phyloP scores from a whole-genome alignment of 1,140 invertebrate species.

The Drosophila quadrilineata region DNA sequence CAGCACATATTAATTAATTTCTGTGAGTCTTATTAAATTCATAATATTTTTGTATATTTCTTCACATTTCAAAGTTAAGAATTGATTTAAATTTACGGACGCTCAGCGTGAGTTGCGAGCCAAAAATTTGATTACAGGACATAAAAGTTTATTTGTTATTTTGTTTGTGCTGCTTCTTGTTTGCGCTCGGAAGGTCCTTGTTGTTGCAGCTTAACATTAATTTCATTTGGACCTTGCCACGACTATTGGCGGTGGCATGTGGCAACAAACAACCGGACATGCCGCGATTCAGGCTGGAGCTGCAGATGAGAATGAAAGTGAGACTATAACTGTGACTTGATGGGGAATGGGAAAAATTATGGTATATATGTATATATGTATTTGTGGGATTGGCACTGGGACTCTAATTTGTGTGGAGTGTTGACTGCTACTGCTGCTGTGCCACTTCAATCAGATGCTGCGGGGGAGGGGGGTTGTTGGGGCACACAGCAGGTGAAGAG shows the following conservation, averaged over 20 bases:
- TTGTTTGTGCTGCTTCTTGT: constrained; percentile 37
- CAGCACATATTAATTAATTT: not conserved
- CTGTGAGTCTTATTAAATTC: not conserved
- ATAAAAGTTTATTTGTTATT: constrained; percentile 77
- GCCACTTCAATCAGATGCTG: constrained; percentile 45
- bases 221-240: constrained; percentile 68
- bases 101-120: constrained; percentile 47
- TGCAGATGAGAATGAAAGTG: no score
- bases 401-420: no score
- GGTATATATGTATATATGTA: no score
- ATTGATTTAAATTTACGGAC: constrained; percentile 77
- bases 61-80: constrained; percentile 4
- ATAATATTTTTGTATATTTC: not conserved
- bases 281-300: not conserved
- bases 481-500: no score
- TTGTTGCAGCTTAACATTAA: constrained; percentile 61
- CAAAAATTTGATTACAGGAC: constrained; percentile 71
- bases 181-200: no score
- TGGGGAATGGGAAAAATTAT: no score
- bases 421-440: no score
- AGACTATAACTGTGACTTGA: no score
- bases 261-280: no score
- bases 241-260: not conserved
- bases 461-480: no score
- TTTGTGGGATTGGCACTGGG: no score